Percentiles rank a stretch among this genome's conserved stretches.
These are phyloP conservation scores for Atractosteus spatula DNA, from an alignment of 2,113 vertebrate species.

Conservation along the genomic window DNA sequence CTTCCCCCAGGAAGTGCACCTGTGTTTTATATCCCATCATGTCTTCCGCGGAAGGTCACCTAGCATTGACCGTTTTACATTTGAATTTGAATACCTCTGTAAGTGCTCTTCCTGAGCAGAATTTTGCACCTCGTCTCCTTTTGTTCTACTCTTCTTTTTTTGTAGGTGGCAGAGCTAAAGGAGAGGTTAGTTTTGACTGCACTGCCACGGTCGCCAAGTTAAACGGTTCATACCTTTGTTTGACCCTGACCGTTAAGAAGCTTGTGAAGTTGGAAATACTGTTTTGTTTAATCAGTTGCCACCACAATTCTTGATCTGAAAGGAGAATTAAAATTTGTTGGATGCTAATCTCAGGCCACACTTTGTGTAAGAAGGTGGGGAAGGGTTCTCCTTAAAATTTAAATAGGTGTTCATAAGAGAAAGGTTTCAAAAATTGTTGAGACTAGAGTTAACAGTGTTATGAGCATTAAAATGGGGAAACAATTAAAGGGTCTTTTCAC, in stretches of 20 bases:
- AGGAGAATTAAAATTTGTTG: slow-evolving; percentile 20
- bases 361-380: slow-evolving; percentile 6
- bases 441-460: slow-evolving; percentile 50
- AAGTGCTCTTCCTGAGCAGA: slow-evolving; percentile 11
- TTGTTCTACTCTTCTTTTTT: slow-evolving; percentile 43
- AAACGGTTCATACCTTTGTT: slow-evolving; percentile 51
- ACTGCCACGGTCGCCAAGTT: slow-evolving; percentile 37
- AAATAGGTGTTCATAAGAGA: slow-evolving; percentile 55
- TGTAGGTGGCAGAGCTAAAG: slow-evolving; percentile 21
- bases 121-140: not conserved
- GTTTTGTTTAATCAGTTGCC: slow-evolving; percentile 57
- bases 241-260: slow-evolving; percentile 65
- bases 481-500: no score
- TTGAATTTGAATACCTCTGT: slow-evolving; percentile 20
- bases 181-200: slow-evolving; percentile 39
- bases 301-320: slow-evolving; percentile 57
- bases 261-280: slow-evolving; percentile 65
- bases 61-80: slow-evolving; percentile 3
- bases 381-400: slow-evolving; percentile 29
- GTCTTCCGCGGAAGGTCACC: slow-evolving; percentile 40
- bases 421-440: slow-evolving; percentile 50
- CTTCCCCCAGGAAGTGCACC: slow-evolving; percentile 63
- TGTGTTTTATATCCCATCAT: slow-evolving; percentile 45
- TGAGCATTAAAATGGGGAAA: no score
- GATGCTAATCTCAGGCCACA: no score